Evolutionary conservation across 2,113 vertebrate genomes (phyloP).

Genomic region (Mellivora capensis): DNA sequence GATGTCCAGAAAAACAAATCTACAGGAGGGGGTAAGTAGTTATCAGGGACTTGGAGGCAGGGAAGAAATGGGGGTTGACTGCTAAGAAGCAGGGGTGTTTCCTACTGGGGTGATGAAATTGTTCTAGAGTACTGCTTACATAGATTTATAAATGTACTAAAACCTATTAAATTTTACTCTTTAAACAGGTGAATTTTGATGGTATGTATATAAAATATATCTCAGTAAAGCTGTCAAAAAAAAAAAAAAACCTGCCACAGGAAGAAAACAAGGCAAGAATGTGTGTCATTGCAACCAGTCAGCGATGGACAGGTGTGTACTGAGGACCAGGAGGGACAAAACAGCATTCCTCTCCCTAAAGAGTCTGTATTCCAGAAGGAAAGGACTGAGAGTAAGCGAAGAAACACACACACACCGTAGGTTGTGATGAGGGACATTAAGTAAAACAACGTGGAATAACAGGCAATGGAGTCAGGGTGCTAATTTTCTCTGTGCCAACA

Average conservation of each 20-base stretch:
- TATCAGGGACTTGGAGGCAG: background rate
- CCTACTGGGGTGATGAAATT: background rate
- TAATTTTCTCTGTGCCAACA: background rate
- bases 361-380: rapidly evolving
- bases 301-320: background rate
- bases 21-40: background rate
- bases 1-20: background rate
- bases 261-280: background rate
- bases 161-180: background rate
- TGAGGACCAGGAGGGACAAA: rapidly evolving
- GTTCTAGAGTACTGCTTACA: background rate
- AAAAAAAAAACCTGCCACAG: background rate
- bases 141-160: background rate
- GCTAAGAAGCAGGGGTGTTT: background rate
- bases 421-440: too few relatives aligned
- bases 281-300: background rate
- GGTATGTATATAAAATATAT: background rate
- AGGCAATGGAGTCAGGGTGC: background rate
- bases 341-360: too few relatives aligned
- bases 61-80: background rate
- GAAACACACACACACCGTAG: rapidly evolving
- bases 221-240: background rate
- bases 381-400: rapidly evolving
- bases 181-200: background rate
- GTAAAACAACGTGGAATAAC: background rate